A percentile compares a stretch with the other conserved stretches of the same genome.
phyloP scores from a whole-genome alignment of 2,797 vertebrate species.

The Rousettus madagascariensis region DNA sequence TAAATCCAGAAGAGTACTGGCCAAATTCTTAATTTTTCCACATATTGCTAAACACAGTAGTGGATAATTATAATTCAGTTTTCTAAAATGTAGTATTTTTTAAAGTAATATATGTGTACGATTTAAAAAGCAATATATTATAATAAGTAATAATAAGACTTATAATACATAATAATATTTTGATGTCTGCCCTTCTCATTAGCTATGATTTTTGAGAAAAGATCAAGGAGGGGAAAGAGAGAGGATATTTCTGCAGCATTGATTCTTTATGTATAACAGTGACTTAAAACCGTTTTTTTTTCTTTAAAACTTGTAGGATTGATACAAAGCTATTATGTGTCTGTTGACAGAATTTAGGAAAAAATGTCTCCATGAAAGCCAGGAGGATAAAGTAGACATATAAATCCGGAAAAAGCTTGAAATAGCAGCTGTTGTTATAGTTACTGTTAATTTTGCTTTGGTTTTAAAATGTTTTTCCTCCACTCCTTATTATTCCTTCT shows the following conservation, averaged over 20 bases:
- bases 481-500: conserved; percentile 9
- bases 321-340: background rate
- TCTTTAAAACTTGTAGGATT: background rate
- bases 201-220: conserved; percentile 33
- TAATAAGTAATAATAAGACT: background rate
- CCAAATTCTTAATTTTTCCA: conserved; percentile 31
- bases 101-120: background rate
- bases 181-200: conserved; percentile 1
- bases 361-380: background rate
- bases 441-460: conserved; percentile 22
- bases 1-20: background rate
- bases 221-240: background rate
- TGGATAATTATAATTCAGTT: conserved; percentile 19
- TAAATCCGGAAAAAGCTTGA: background rate
- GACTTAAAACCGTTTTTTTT: background rate
- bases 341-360: background rate
- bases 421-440: background rate
- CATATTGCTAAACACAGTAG: background rate
- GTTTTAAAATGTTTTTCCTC: conserved; percentile 26
- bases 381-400: background rate
- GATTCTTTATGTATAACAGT: background rate
- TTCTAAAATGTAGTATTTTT: conserved; percentile 35
- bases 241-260: background rate
- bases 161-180: conserved; percentile 31
- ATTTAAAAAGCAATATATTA: conserved; percentile 7